Base-by-base conservation (phyloP, 2,888 invertebrate genomes). In the Antheraea assamensis region DNA sequence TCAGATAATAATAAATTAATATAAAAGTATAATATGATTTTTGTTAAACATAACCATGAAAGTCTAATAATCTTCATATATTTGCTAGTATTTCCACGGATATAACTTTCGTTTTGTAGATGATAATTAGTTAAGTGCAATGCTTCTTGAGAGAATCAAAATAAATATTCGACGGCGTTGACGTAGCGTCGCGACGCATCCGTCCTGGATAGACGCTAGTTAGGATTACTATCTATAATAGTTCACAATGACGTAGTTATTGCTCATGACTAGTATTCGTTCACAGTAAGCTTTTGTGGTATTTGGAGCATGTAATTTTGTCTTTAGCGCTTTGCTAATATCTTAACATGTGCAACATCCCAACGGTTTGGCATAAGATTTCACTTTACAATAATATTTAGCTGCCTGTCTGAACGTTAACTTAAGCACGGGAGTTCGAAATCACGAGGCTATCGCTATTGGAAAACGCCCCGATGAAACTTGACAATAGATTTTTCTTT, bases 121-220 rank as follows among this genome's bases (percentile, higher is more conserved):
- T 79, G 77, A 72, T 76, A 76, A 73, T 75, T 75, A 77, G 78
- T 77, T 79, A 78, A 74, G 74, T 76, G 76, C 76, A 78, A 78
- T 79, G 76, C 77, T 80, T 79, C 21, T 78, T 77, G 80, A 78
- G 73, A 73, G 76, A 78, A 79, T 83, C 81, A 83, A 87, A 87
- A 88, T 87, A 89, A 87, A 87, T 83, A 83, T 79, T 78, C 77
- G 79, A 66, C n/a, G 8, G 73, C 73, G 61, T 72, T 73, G 73
- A 75, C 73, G 75, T 49, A 64, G 70, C 70, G 72, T 71, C 73
- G 71, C 74, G 70, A 27, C 70, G 73, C 58, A 47, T 70, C 58
- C 70, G 70, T 58, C 72, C 30, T 68, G 42, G 4, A 47, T 42
- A 24, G 27, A 70, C 19, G 70, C 35, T 8, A 42, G 68, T 66